Percentiles rank a stretch among this genome's conserved stretches.
Conservation (phyloP, 2,113 vertebrate genomes). For the Recurvirostra avosetta region DNA sequence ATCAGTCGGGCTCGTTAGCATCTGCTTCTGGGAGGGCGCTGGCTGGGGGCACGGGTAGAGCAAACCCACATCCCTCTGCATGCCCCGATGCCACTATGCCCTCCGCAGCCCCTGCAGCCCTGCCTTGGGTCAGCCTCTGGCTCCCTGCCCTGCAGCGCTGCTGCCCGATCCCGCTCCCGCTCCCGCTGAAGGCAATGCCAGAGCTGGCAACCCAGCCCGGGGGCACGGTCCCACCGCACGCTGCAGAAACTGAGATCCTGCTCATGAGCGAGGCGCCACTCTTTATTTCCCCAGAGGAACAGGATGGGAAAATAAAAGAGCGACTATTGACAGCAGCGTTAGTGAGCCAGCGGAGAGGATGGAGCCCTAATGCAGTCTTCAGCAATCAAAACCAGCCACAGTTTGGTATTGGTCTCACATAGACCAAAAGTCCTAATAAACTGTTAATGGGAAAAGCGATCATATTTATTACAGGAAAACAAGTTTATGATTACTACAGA, state of each 20-base stretch:
- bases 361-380: not conserved
- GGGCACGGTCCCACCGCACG: not conserved
- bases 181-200: too few relatives aligned
- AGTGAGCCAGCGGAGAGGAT: not conserved
- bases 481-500: conserved; percentile 52
- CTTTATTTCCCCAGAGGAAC: not conserved
- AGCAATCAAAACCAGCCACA: conserved; percentile 5
- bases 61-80: rapidly evolving
- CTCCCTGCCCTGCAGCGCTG: too few relatives aligned
- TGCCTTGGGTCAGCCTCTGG: rapidly evolving
- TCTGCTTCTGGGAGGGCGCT: not conserved
- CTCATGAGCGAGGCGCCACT: not conserved
- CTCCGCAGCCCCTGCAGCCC: not conserved
- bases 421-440: not conserved
- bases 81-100: rapidly evolving
- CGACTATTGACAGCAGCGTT: not conserved
- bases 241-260: not conserved
- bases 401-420: not conserved
- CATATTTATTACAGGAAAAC: conserved; percentile 62
- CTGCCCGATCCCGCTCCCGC: rapidly evolving
- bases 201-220: rapidly evolving
- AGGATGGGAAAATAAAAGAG: not conserved
- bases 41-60: rapidly evolving
- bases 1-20: not conserved
- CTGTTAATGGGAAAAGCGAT: conserved; percentile 51